Evolutionary conservation across 92 coral and sea anemone species (phyloP).

Genomic region (Porites rus): DNA sequence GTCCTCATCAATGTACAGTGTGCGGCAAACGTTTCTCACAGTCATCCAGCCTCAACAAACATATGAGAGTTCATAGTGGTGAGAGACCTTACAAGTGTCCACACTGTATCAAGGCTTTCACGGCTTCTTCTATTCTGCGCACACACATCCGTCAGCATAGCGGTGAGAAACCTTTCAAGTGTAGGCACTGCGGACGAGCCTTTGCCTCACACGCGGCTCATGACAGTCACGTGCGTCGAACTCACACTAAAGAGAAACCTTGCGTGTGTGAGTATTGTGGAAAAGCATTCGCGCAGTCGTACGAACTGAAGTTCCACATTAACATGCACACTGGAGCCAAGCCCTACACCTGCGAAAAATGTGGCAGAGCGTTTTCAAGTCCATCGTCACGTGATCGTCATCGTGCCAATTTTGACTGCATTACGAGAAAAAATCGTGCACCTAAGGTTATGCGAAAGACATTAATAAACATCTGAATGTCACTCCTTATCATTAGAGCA

Average conservation of each 20-base stretch:
- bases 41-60: conserved; percentile 98
- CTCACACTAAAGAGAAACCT: conserved; percentile 99
- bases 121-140: conserved; percentile 97
- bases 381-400: conserved; percentile 94
- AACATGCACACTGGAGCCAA: conserved; percentile 99
- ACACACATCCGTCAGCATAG: conserved; percentile 98
- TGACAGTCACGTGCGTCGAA: conserved; percentile 99
- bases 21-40: conserved; percentile 97
- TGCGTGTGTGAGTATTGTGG: conserved; percentile 98
- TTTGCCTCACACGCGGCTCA: conserved; percentile 99
- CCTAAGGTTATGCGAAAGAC: conserved; percentile 87
- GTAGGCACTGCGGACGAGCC: conserved; percentile 97
- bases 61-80: conserved; percentile 98
- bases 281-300: conserved; percentile 97
- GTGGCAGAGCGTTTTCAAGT: conserved; percentile 98
- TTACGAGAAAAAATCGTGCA: conserved; percentile 90
- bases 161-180: conserved; percentile 98
- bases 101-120: conserved; percentile 92
- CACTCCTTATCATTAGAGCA: neutral
- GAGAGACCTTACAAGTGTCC: conserved; percentile 99
- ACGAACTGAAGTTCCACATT: conserved; percentile 97
- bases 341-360: conserved; percentile 98
- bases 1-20: conserved; percentile 94
- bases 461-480: conserved; percentile 1
- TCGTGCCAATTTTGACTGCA: conserved; percentile 91